phyloP scores from a whole-genome alignment of 2,888 invertebrate species.

The Doris montereyensis region DNA sequence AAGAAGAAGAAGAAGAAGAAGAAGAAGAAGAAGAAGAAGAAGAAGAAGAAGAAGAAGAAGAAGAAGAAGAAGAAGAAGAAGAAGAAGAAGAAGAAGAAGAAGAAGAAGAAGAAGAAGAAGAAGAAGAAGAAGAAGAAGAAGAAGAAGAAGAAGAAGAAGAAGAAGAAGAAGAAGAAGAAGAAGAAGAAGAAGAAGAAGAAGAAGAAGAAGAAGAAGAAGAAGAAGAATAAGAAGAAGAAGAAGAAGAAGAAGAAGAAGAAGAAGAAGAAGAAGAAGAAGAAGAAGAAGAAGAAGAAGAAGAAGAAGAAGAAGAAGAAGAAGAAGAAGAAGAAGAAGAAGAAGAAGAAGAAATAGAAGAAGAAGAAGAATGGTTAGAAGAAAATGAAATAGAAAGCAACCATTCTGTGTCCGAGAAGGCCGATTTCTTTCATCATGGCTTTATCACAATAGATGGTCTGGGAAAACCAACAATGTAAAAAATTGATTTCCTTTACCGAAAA shows the following conservation, averaged over 20 bases:
- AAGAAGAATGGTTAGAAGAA: neutral
- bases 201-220: neutral
- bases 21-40: neutral
- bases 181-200: slow-evolving; percentile 2
- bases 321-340: neutral
- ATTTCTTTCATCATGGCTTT: no score
- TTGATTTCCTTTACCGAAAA: no score
- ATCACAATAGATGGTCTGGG: no score
- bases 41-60: neutral
- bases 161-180: neutral
- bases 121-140: neutral
- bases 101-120: neutral
- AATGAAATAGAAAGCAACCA: neutral
- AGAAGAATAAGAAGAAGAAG: neutral
- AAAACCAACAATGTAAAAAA: no score
- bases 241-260: neutral
- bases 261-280: neutral
- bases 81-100: neutral
- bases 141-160: neutral
- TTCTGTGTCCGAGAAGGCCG: no score
- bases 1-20: neutral
- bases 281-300: neutral
- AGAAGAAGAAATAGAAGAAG: neutral
- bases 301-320: neutral
- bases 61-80: neutral